phyloP scores from a whole-genome alignment of 2,797 vertebrate species.

The Notoglanidium macrostoma region DNA sequence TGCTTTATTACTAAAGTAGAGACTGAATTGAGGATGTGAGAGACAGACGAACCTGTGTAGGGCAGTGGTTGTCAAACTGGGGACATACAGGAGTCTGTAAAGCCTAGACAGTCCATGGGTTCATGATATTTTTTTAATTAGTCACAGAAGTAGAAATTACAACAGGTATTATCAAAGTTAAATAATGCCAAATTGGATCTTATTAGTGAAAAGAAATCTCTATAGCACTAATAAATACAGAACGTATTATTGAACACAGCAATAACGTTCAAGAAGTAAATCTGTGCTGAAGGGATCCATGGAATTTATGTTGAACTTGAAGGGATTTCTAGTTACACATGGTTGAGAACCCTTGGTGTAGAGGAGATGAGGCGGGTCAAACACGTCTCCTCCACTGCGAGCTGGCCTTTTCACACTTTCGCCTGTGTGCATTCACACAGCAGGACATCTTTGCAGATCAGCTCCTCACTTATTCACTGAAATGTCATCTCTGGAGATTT shows the following conservation, averaged over 20 bases:
- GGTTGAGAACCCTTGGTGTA: neutral
- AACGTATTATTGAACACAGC: neutral
- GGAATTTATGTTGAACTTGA: neutral
- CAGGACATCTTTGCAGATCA: slow-evolving; percentile 12
- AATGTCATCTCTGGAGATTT: slow-evolving; percentile 21
- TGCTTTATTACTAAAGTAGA: neutral
- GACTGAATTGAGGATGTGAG: neutral
- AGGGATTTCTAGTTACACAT: neutral
- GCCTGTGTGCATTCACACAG: slow-evolving; percentile 31
- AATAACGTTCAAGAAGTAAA: neutral
- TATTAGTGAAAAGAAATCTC: neutral
- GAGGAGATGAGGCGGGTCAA: slow-evolving; percentile 10
- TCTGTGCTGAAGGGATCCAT: neutral
- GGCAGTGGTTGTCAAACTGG: neutral
- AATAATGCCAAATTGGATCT: neutral
- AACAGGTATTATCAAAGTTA: neutral
- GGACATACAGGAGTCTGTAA: neutral
- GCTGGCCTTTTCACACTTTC: slow-evolving; percentile 40
- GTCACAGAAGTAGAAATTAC: neutral
- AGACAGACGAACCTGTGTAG: slow-evolving; percentile 1
- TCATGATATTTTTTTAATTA: neutral
- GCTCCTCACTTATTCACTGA: slow-evolving; percentile 19
- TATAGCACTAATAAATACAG: neutral
- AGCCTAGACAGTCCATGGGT: neutral
- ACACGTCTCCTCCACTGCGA: slow-evolving; percentile 15